Evolutionary conservation across 2,888 invertebrate genomes (phyloP).

Genomic region (Erpobdella octoculata): DNA sequence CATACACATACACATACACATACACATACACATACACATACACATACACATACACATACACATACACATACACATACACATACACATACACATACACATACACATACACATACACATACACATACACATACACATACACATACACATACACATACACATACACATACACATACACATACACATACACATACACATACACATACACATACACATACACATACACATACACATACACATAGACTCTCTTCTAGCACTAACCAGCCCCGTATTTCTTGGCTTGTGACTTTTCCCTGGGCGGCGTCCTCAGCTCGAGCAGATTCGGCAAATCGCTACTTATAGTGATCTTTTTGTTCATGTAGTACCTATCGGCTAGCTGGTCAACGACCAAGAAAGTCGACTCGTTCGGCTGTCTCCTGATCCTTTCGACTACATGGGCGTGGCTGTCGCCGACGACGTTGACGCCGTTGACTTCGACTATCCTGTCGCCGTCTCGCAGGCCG

Average conservation of each 20-base stretch:
- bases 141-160: constrained; percentile 16
- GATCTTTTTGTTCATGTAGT: constrained; percentile 61
- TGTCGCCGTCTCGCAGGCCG: constrained; percentile 70
- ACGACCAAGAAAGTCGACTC: constrained; percentile 84
- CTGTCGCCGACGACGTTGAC: constrained; percentile 35
- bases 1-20: no score
- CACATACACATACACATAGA: neutral
- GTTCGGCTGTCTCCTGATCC: constrained; percentile 70
- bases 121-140: constrained; percentile 15
- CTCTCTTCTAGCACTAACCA: neutral
- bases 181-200: constrained; percentile 18
- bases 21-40: no score
- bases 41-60: no score
- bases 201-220: constrained; percentile 16
- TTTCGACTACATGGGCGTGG: constrained; percentile 65
- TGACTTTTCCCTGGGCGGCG: neutral
- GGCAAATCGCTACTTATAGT: constrained; percentile 54
- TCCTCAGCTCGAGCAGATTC: constrained; percentile 16
- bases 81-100: no score
- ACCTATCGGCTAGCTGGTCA: constrained; percentile 66
- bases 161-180: constrained; percentile 24
- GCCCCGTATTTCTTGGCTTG: neutral
- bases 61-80: no score
- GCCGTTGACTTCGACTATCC: constrained; percentile 60
- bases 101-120: no score